phyloP scores from a whole-genome alignment of 2,888 invertebrate genomes.

The Luffia ferchaultella region DNA sequence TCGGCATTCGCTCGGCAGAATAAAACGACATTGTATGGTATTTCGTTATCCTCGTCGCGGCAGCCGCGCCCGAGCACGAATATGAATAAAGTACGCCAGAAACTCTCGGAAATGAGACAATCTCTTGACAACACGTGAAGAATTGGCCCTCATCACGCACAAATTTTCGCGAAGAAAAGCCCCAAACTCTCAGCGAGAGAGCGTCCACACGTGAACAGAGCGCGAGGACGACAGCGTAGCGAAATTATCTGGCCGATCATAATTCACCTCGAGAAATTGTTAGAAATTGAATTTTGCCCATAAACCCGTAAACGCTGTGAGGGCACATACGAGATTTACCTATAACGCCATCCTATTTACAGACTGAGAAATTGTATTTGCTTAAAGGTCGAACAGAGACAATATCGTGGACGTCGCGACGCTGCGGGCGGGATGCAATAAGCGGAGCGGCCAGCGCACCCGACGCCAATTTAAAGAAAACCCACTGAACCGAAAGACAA shows the following conservation, averaged over 20 bases:
- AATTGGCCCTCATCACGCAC: conserved; percentile 55
- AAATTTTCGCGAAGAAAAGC: conserved; percentile 31
- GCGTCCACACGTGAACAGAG: conserved; percentile 7
- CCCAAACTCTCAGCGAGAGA: conserved; percentile 15
- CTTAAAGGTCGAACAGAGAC: conserved; percentile 62
- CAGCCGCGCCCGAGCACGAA: conserved; percentile 39
- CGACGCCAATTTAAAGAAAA: conserved; percentile 69
- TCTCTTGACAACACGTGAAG: conserved; percentile 44
- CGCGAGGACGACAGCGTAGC: conserved; percentile 13
- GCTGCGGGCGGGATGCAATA: conserved; percentile 61
- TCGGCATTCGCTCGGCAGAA: conserved; percentile 53
- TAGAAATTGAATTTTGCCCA: conserved; percentile 48
- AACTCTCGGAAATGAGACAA: conserved; percentile 38
- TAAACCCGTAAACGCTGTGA: conserved; percentile 37
- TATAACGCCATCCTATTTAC: conserved; percentile 56
- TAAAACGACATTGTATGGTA: conserved; percentile 52
- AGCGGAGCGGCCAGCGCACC: conserved; percentile 58
- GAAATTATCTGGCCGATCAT: conserved; percentile 21
- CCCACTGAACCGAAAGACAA: conserved; percentile 68
- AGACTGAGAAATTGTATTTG: conserved; percentile 60
- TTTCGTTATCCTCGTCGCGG: conserved; percentile 31
- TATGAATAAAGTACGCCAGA: conserved; percentile 43
- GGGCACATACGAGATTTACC: conserved; percentile 42
- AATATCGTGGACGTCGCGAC: conserved; percentile 61
- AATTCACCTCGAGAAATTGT: conserved; percentile 29